Percentiles rank a stretch among this genome's conserved stretches.
Conservation (phyloP, 2,113 vertebrate genomes). For the Syngnathus typhle region DNA sequence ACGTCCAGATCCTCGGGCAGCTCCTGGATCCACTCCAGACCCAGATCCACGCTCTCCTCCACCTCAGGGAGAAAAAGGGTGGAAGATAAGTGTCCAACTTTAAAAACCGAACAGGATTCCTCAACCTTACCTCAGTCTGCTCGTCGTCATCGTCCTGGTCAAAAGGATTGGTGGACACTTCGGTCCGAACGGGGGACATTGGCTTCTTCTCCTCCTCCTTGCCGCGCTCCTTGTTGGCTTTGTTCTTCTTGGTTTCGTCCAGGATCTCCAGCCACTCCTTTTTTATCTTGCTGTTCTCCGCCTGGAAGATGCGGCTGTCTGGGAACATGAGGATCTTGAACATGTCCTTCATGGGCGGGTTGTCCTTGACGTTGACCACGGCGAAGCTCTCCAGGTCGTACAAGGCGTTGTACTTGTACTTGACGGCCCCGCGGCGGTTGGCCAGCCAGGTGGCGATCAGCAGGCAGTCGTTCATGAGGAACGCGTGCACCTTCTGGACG, state of each 20-base stretch:
- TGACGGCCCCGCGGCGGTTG: slow-evolving; percentile 79
- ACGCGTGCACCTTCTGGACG: slow-evolving; percentile 91
- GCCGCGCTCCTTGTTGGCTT: slow-evolving; percentile 77
- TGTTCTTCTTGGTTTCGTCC: slow-evolving; percentile 90
- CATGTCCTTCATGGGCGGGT: slow-evolving; percentile 98
- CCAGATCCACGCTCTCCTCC: slow-evolving; percentile 79
- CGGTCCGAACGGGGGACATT: slow-evolving; percentile 47
- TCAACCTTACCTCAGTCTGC: slow-evolving; percentile 28
- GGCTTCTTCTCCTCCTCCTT: slow-evolving; percentile 82
- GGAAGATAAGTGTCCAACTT: neutral
- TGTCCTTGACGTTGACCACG: slow-evolving; percentile 95
- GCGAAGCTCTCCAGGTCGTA: slow-evolving; percentile 91
- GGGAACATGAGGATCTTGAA: slow-evolving; percentile 99
- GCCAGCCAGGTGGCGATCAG: slow-evolving; percentile 88
- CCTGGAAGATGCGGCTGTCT: slow-evolving; percentile 94
- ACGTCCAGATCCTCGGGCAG: slow-evolving; percentile 93
- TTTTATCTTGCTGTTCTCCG: slow-evolving; percentile 97
- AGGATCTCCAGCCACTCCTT: slow-evolving; percentile 97
- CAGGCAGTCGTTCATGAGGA: slow-evolving; percentile 96
- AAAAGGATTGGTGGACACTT: slow-evolving; percentile 80
- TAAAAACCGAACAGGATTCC: neutral
- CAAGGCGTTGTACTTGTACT: slow-evolving; percentile 87
- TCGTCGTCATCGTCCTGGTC: slow-evolving; percentile 71
- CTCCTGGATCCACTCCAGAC: slow-evolving; percentile 93
- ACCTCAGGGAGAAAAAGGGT: neutral